These are phyloP conservation scores for Parnassius orleans DNA, from an alignment of 2,888 invertebrate genomes.

Conservation along the genomic window DNA sequence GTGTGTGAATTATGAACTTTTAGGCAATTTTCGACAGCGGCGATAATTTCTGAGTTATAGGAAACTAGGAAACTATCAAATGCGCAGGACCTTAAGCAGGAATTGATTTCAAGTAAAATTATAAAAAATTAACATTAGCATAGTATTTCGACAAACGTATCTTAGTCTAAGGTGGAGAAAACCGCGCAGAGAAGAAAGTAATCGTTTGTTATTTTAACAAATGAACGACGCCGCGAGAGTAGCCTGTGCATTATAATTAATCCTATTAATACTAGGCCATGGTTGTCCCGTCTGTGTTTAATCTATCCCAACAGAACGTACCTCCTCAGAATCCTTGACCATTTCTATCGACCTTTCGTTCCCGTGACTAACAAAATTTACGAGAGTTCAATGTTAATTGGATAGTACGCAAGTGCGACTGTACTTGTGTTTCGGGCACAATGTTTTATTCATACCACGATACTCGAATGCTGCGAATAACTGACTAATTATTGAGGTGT, in stretches of 20 bases:
- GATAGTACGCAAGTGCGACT: slow-evolving; percentile 40
- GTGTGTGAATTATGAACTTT: too few species aligned
- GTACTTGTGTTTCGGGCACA: slow-evolving; percentile 62
- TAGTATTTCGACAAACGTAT: too few species aligned
- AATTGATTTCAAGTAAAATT: too few species aligned
- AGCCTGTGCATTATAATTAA: slow-evolving; percentile 55
- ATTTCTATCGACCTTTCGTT: slow-evolving; percentile 6
- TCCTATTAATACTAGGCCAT: slow-evolving; percentile 56
- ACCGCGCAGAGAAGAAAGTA: slow-evolving; percentile 5
- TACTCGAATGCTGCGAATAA: slow-evolving; percentile 65
- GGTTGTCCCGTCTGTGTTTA: slow-evolving; percentile 56
- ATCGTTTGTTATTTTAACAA: slow-evolving; percentile 5
- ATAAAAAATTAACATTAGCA: too few species aligned
- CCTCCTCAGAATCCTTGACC: slow-evolving; percentile 2
- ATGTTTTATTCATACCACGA: slow-evolving; percentile 76
- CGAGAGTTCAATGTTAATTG: slow-evolving; percentile 40
- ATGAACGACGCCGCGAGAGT: slow-evolving; percentile 30
- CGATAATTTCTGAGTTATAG: too few species aligned
- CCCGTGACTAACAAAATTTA: background rate
- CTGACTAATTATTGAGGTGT: slow-evolving; percentile 74
- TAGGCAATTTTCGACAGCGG: too few species aligned
- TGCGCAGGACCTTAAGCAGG: too few species aligned
- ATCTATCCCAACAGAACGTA: slow-evolving; percentile 36
- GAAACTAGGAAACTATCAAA: too few species aligned
- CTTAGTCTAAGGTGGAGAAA: background rate